These are phyloP conservation scores for Peribatodes rhomboidaria DNA, from an alignment of 2,888 invertebrate species.

Conservation along the genomic window DNA sequence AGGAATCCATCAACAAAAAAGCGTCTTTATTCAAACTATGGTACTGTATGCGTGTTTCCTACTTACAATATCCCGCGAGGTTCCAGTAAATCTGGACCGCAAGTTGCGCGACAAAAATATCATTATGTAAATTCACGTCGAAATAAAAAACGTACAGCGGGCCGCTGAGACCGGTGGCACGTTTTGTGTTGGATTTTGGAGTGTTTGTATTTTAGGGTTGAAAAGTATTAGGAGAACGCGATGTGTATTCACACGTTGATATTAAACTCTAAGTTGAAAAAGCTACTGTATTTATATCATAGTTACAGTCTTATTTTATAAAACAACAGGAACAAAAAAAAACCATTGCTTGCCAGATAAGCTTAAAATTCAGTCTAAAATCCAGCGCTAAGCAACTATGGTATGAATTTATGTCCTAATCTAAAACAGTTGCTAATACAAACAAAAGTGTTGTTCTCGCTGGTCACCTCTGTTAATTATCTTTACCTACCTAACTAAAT, in stretches of 20 bases:
- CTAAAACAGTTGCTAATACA: too few relatives aligned
- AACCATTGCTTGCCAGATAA: too few relatives aligned
- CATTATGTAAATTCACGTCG: slow-evolving; percentile 83
- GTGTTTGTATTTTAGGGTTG: slow-evolving; percentile 42
- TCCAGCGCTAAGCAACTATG: too few relatives aligned
- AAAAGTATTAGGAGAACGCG: background rate
- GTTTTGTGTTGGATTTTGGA: slow-evolving; percentile 31
- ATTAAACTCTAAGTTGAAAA: background rate
- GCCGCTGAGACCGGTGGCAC: slow-evolving; percentile 39
- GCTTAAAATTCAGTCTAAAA: too few relatives aligned
- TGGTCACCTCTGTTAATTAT: too few relatives aligned
- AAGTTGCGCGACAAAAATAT: slow-evolving; percentile 83
- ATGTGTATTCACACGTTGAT: background rate
- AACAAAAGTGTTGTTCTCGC: too few relatives aligned
- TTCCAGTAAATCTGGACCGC: slow-evolving; percentile 73
- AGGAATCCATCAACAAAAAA: background rate
- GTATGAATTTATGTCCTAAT: too few relatives aligned
- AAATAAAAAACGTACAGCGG: slow-evolving; percentile 71
- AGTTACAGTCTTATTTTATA: too few relatives aligned
- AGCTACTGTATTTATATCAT: too few relatives aligned
- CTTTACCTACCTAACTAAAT: too few relatives aligned
- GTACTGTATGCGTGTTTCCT: background rate
- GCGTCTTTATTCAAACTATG: background rate
- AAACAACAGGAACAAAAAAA: background rate
- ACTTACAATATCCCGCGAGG: slow-evolving; percentile 50